Percentiles rank a stretch among this genome's conserved stretches.
Conservation (phyloP, 2,888 invertebrate genomes). For the Brachypterus glaber region DNA sequence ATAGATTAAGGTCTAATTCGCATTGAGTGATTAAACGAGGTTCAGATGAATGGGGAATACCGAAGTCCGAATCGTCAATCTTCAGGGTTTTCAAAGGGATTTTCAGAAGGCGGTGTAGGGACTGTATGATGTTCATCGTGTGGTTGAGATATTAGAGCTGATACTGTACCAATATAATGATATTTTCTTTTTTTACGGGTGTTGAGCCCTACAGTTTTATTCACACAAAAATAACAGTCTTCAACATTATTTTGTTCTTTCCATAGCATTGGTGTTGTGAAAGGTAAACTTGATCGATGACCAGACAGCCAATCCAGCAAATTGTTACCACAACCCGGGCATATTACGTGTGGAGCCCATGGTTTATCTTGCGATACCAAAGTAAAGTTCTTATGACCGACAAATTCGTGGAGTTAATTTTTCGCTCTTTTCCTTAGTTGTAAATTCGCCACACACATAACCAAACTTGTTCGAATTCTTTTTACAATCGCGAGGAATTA, state of each 20-base stretch:
- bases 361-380: slow-evolving; percentile 1
- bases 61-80: too few relatives aligned
- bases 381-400: slow-evolving; percentile 2
- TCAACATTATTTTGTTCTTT: slow-evolving; percentile 3
- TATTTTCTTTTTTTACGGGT: slow-evolving; percentile 2
- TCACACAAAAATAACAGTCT: slow-evolving; percentile 3
- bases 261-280: slow-evolving; percentile 3
- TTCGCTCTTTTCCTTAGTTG: slow-evolving; percentile 2
- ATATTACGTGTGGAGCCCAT: slow-evolving; percentile 3
- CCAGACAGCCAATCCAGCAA: slow-evolving; percentile 3
- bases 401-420: slow-evolving; percentile 1
- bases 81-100: too few relatives aligned
- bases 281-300: slow-evolving; percentile 3
- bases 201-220: slow-evolving; percentile 3
- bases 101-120: too few relatives aligned
- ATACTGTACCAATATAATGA: too few relatives aligned
- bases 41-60: too few relatives aligned
- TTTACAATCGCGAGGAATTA: not conserved
- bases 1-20: too few relatives aligned
- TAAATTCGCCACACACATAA: slow-evolving; percentile 3
- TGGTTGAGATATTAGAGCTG: too few relatives aligned
- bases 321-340: slow-evolving; percentile 2
- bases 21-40: too few relatives aligned
- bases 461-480: slow-evolving; percentile 1
- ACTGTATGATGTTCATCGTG: too few relatives aligned